Evolutionary conservation across 2,888 invertebrate genomes (phyloP), one percentile per base, ranked within the genome.

Genomic region (Macropis europaea): DNA sequence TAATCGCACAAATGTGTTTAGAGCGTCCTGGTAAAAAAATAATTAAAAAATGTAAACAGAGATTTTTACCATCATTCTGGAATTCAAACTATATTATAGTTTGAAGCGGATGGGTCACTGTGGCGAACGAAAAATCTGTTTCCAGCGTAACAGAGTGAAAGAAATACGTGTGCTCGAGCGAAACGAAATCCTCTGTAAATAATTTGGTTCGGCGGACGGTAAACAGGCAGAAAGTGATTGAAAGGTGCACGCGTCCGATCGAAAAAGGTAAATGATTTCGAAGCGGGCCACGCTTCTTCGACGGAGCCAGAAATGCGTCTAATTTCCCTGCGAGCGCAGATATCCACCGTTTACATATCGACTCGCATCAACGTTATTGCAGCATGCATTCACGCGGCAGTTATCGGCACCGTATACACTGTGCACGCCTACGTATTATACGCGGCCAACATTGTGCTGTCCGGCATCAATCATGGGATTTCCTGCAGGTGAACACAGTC

Each of bases 401-500:
- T 77, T 79, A 77, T 80, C 70, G 67, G 64, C 17, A 22, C n/a
- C 38, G 60, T 43, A 62, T 76, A 66, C 56, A 60, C 62, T 62
- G 56, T 43, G 57, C 47, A 45, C 40, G 72, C 53, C 62, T 60
- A 53, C 43, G 61, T 71, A 75, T 73, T 73, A 74, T 81, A 70
- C 53, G 47, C 48, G 36, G 52, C 36, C 63, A 73, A 81, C 63
- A 69, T 79, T 70, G 71, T 67, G 45, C 62, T 47, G 66, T 61
- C 63, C 62, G 61, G 70, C 69, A 79, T 81, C 79, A 76, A 81
- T 80, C 94, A 77, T 92, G 88, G 3, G 93, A 93, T 80, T 90
- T 90, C 73, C 73, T 79, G 73, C 76, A 57, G 64, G 68, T 68
- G 76, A 79, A 73, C 61, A 26, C 17, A 28, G 22, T 56, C 45